Conservation (phyloP, 2,888 invertebrate species). For the Drosophila infuscata region DNA sequence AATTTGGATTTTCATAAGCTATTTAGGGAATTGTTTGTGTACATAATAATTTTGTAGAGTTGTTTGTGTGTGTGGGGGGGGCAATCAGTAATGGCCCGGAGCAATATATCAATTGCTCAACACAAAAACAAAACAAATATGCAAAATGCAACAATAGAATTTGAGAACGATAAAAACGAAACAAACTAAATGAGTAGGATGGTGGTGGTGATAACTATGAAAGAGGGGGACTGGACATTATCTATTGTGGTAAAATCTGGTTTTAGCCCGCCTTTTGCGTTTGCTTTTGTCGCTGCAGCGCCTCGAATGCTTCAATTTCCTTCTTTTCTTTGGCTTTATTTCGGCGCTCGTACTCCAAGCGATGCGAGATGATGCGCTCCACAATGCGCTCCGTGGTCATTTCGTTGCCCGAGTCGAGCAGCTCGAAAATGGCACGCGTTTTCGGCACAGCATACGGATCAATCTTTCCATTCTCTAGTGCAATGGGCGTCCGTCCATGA, state of each 20-base stretch:
- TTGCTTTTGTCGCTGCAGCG: constrained; percentile 85
- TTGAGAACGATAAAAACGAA: constrained; percentile 34
- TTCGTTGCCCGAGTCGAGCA: constrained; percentile 87
- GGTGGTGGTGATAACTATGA: constrained; percentile 17
- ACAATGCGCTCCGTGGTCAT: constrained; percentile 99
- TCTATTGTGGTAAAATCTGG: constrained; percentile 26
- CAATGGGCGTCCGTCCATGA: constrained; percentile 93
- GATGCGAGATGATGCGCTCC: constrained; percentile 96
- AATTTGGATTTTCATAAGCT: constrained; percentile 59
- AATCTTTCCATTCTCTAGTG: constrained; percentile 90
- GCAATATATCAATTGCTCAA: constrained; percentile 22
- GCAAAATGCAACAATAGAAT: constrained; percentile 17
- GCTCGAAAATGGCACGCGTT: constrained; percentile 89
- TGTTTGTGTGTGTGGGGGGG: constrained; percentile 11
- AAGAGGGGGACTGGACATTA: constrained; percentile 29
- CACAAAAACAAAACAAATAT: constrained; percentile 27
- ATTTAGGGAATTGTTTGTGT: constrained; percentile 43
- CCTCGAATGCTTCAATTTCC: constrained; percentile 89
- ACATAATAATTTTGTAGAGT: constrained; percentile 30
- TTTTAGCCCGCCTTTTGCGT: constrained; percentile 84
- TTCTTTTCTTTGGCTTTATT: constrained; percentile 97
- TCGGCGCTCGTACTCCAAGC: constrained; percentile 94
- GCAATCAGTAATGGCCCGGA: constrained; percentile 1
- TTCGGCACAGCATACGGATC: constrained; percentile 97
- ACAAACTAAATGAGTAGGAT: constrained; percentile 28